Percentiles rank a stretch among this genome's conserved stretches.
These are phyloP conservation scores for Prionailurus bengalensis DNA, from an alignment of 2,113 vertebrate species.

Conservation along the genomic window DNA sequence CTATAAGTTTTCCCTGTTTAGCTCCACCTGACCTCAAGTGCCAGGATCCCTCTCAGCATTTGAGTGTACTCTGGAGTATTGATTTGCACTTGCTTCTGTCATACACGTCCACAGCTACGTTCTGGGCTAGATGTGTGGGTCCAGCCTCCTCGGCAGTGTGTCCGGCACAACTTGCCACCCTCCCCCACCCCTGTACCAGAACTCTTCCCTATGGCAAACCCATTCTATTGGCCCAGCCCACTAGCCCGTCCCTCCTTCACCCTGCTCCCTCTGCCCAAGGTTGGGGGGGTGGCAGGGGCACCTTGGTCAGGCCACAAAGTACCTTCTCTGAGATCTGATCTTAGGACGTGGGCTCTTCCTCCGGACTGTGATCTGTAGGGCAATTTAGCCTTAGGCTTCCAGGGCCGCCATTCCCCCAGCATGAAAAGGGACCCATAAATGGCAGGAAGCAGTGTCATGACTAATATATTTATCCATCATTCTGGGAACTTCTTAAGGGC, in stretches of 20 bases:
- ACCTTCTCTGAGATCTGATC: neutral
- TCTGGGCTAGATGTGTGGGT: neutral
- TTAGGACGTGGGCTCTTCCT: neutral
- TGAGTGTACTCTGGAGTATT: neutral
- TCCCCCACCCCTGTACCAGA: accelerated
- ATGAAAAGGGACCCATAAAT: neutral
- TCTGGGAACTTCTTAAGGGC: neutral
- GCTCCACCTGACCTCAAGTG: neutral
- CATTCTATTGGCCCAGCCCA: neutral
- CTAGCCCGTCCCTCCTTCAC: accelerated
- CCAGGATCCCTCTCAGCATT: neutral
- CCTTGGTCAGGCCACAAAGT: neutral
- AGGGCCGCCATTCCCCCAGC: neutral
- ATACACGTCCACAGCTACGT: accelerated
- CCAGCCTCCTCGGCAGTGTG: neutral
- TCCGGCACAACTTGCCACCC: neutral
- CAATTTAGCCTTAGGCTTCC: neutral
- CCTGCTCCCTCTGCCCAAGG: neutral
- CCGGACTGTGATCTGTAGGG: neutral
- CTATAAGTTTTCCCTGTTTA: neutral
- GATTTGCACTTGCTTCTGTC: neutral
- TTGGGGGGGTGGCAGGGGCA: too few relatives aligned
- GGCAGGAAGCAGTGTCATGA: neutral
- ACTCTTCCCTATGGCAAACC: neutral
- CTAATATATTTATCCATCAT: neutral